phyloP scores from a whole-genome alignment of 2,888 invertebrate genomes.

The Cremastinae sp. region DNA sequence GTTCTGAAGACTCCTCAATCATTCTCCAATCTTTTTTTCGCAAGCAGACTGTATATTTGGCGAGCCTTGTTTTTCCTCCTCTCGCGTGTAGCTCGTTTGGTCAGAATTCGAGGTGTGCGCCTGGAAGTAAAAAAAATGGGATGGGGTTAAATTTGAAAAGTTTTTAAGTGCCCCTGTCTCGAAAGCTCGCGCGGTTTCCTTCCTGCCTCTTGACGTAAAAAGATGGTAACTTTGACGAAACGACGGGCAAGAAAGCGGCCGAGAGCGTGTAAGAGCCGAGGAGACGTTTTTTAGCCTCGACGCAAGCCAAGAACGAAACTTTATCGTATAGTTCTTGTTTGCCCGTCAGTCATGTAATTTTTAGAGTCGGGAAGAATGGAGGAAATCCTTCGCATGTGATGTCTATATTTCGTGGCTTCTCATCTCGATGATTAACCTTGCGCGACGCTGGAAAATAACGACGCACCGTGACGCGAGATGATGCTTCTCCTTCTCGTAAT shows the following conservation, averaged over 20 bases:
- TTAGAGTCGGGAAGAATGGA: conserved; percentile 14
- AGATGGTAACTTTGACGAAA: conserved; percentile 52
- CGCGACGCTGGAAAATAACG: conserved; percentile 77
- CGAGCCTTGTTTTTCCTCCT: background rate
- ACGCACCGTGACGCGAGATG: conserved; percentile 61
- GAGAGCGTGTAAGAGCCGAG: conserved; percentile 16
- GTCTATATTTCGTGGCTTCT: conserved; percentile 60
- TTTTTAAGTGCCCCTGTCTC: conserved; percentile 73
- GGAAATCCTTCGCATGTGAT: background rate
- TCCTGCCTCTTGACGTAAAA: conserved; percentile 60
- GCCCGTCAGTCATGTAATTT: conserved; percentile 74
- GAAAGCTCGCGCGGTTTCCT: conserved; percentile 60
- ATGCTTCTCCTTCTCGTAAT: conserved; percentile 31
- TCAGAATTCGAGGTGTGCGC: conserved; percentile 26
- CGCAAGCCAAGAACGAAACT: conserved; percentile 47
- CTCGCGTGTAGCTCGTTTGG: conserved; percentile 1
- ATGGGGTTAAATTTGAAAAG: conserved; percentile 80
- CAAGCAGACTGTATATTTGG: too few relatives aligned
- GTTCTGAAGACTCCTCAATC: too few relatives aligned
- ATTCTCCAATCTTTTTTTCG: too few relatives aligned
- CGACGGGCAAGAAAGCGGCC: conserved; percentile 41
- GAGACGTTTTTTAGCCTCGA: background rate
- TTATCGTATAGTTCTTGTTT: conserved; percentile 69
- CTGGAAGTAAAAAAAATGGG: conserved; percentile 59
- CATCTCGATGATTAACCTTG: conserved; percentile 77